Base-by-base conservation (phyloP, 2,113 vertebrate genomes). In the Ictalurus furcatus region DNA sequence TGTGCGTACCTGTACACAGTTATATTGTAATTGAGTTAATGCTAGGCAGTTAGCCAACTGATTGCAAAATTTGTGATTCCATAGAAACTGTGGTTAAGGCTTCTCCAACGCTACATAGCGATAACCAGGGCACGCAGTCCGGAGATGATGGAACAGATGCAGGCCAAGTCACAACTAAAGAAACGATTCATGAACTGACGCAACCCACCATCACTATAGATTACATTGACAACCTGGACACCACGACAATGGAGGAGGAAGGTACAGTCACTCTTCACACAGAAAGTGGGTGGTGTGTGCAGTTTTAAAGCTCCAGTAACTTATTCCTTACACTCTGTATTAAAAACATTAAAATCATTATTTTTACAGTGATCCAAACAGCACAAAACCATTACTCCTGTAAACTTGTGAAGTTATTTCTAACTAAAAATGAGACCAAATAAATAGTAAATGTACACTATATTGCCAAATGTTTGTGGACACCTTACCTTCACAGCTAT, bases 51-150 rank as follows among this genome's bases (percentile, higher is more conserved):
- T 76, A 23, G 21, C 81, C 30, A 34, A 13, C 54, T 85, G 48
- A 59, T 40, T 80, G 44, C 30, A 69, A 81, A 23, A 40, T 85
- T 2, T 69, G 30, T 65, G 14, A 85, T 80, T 84, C 23, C 52
- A 80, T 91, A 96, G 96, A 96, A 88, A 95, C 93, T 0, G 90
- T 92, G 2, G 89, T 87, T 21, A 93, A 95, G 67, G 92, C 95
- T 0, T 89, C 90, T 37, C 96, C 96, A 85, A 96, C 97, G 1
- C 90, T 96, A 89, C 97, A 97, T 92, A 96, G 96, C 0, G 97
- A 99, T 88, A 96, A 96, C 0, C 95, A 96, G 0, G 98, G 99
- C 90, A 95, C 97, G 85, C 93, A 96, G 0, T 99, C 98, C 0
- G 98, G 98, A 71, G 96, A 95, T 34, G 85, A 87, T 30, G 85